Evolutionary conservation across 2,888 invertebrate genomes (phyloP).

Genomic region (Busseola fusca): DNA sequence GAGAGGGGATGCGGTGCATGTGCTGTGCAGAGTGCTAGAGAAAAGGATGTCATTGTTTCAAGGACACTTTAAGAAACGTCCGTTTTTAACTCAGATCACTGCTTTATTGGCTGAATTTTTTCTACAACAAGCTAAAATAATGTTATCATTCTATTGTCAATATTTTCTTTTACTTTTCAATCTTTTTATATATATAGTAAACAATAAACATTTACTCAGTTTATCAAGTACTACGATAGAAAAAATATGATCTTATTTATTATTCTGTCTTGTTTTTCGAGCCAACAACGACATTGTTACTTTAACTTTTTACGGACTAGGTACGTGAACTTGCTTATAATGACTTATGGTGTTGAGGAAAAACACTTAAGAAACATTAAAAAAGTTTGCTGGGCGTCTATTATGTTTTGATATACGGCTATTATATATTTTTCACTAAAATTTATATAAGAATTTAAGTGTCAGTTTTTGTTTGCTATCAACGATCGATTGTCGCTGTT

Average conservation of each 20-base stretch:
- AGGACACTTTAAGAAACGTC: constrained; percentile 15
- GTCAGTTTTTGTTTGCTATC: constrained; percentile 40
- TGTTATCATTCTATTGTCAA: neutral
- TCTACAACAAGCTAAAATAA: constrained; percentile 3
- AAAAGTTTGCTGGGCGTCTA: constrained; percentile 24
- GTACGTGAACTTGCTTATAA: constrained; percentile 48
- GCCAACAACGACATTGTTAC: constrained; percentile 41
- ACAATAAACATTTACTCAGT: constrained; percentile 3
- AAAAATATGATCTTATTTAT: constrained; percentile 32
- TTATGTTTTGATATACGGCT: constrained; percentile 13
- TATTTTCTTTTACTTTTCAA: constrained; percentile 1
- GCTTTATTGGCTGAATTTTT: constrained; percentile 13
- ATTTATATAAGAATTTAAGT: constrained; percentile 35
- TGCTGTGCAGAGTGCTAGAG: constrained; percentile 13
- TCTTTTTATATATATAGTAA: neutral
- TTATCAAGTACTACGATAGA: constrained; percentile 3
- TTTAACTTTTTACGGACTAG: constrained; percentile 50
- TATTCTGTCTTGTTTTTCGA: constrained; percentile 29
- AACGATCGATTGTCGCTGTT: constrained; percentile 51
- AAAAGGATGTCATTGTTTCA: constrained; percentile 40
- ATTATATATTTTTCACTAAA: constrained; percentile 28
- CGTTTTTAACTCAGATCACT: neutral
- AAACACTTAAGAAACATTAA: constrained; percentile 41
- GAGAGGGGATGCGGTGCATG: neutral
- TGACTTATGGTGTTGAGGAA: constrained; percentile 48